A percentile compares a stretch with the other conserved stretches of the same genome.
Evolutionary conservation across 2,888 invertebrate species (phyloP).

Genomic region (Uloborus plumipes): DNA sequence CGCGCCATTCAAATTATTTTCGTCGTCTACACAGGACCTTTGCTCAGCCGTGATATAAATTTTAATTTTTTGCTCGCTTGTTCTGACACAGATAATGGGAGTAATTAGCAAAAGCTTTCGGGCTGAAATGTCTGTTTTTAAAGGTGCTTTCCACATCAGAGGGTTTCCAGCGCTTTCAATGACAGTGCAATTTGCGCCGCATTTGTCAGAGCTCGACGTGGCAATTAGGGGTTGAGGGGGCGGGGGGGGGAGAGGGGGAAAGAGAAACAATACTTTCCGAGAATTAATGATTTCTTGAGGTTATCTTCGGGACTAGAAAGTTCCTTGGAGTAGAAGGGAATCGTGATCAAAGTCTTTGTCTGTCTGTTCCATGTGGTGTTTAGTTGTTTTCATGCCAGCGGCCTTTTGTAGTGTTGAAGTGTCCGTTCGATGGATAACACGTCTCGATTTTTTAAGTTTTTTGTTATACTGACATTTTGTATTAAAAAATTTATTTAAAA

Average conservation of each 20-base stretch:
- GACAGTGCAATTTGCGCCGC: slow-evolving; percentile 43
- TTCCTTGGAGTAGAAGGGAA: not conserved
- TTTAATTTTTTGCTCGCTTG: slow-evolving; percentile 3
- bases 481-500: too few species aligned
- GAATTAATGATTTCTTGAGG: slow-evolving; percentile 46
- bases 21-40: not conserved
- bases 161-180: not conserved
- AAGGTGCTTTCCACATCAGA: slow-evolving; percentile 26
- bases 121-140: slow-evolving; percentile 25
- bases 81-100: slow-evolving; percentile 41
- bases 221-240: slow-evolving; percentile 31
- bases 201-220: slow-evolving; percentile 45
- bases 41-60: slow-evolving; percentile 7
- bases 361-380: too few species aligned
- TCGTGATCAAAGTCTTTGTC: too few species aligned
- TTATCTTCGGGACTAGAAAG: slow-evolving; percentile 1
- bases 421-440: too few species aligned
- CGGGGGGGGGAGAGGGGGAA: not conserved
- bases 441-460: too few species aligned
- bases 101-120: slow-evolving; percentile 40
- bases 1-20: too few species aligned
- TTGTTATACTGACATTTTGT: too few species aligned
- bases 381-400: too few species aligned
- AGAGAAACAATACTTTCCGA: slow-evolving; percentile 13
- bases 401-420: too few species aligned